phyloP scores from a whole-genome alignment of 2,797 vertebrate species.

The Natrix natrix region DNA sequence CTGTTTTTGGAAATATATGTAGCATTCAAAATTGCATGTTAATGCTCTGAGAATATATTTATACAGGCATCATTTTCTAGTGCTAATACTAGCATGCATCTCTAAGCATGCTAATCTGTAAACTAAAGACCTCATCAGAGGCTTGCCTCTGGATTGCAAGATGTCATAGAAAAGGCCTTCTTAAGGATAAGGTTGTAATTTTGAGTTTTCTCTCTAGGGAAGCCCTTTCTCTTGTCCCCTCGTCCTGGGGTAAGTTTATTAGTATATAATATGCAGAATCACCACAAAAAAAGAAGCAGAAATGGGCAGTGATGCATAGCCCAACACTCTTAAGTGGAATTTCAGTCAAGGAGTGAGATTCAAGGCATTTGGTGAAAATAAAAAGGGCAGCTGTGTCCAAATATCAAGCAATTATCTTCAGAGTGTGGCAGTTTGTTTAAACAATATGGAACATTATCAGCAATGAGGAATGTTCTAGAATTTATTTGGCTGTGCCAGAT shows the following conservation, averaged over 20 bases:
- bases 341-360: neutral
- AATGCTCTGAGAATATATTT: neutral
- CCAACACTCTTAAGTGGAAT: neutral
- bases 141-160: neutral
- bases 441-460: too few species aligned
- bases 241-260: neutral
- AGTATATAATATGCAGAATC: neutral
- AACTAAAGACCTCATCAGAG: neutral
- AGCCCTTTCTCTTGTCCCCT: neutral
- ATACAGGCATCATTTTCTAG: neutral
- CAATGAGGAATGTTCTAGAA: neutral
- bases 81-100: neutral
- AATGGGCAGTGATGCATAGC: neutral
- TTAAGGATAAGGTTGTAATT: neutral
- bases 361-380: neutral
- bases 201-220: neutral
- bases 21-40: neutral
- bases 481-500: neutral
- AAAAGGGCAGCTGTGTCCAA: neutral
- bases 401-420: neutral
- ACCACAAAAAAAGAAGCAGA: neutral
- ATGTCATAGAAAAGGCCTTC: neutral
- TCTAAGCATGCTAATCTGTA: neutral
- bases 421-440: neutral
- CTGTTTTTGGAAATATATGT: neutral